Evolutionary conservation across 2,797 vertebrate species (phyloP).

Genomic region (Uromys caudimaculatus): DNA sequence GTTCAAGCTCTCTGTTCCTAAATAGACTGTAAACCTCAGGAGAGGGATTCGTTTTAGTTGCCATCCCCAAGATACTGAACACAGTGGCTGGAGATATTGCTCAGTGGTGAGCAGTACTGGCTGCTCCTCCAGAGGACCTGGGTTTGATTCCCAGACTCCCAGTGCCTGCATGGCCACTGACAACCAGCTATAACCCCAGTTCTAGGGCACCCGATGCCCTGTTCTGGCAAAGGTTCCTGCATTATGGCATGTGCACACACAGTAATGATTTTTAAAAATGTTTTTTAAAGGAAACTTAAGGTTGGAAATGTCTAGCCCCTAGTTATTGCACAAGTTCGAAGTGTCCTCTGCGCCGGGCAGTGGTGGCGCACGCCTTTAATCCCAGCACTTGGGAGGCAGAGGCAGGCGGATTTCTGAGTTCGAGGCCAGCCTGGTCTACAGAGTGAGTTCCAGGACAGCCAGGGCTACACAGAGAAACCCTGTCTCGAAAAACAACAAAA

Average conservation of each 20-base stretch:
- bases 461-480: too few relatives aligned
- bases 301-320: conserved; percentile 32
- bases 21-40: conserved; percentile 21
- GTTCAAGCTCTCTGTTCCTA: conserved; percentile 4
- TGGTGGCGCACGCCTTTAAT: too few relatives aligned
- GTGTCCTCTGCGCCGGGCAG: background rate
- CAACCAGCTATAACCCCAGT: background rate
- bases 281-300: background rate
- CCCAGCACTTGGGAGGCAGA: too few relatives aligned
- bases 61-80: conserved; percentile 2
- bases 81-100: background rate
- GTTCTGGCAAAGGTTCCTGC: background rate
- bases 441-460: too few relatives aligned
- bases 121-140: background rate
- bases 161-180: background rate
- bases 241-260: background rate
- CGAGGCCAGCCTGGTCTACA: too few relatives aligned
- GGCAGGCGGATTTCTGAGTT: too few relatives aligned
- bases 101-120: background rate
- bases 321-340: conserved; percentile 4
- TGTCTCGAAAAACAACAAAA: too few relatives aligned
- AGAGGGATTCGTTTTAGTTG: background rate
- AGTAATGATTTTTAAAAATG: background rate
- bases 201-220: background rate
- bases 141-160: background rate